These are phyloP conservation scores for Temnothorax nylanderi DNA, from an alignment of 1,140 invertebrate genomes.

Conservation along the genomic window DNA sequence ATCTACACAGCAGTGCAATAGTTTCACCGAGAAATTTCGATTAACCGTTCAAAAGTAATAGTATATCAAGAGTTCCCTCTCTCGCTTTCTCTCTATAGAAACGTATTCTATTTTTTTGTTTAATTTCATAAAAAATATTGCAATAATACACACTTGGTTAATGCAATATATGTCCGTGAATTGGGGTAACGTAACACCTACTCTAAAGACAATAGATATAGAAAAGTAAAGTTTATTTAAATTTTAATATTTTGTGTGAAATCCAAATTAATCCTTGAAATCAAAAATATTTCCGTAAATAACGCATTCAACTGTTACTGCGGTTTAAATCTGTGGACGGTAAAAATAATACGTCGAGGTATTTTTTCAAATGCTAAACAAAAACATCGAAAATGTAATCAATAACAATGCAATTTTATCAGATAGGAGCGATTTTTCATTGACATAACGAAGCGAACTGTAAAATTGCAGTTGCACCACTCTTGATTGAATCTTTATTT, in stretches of 20 bases:
- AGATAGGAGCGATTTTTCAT: conserved; percentile 17
- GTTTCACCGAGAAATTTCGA: conserved; percentile 12
- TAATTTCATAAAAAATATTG: neutral
- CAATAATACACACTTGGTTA: neutral
- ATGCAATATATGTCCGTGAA: neutral
- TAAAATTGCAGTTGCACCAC: conserved; percentile 26
- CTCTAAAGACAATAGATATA: conserved; percentile 8
- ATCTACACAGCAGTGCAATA: neutral
- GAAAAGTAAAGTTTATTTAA: neutral
- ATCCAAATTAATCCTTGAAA: conserved; percentile 21
- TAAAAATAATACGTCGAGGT: conserved; percentile 23
- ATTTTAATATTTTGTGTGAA: conserved; percentile 9
- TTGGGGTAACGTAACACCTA: neutral
- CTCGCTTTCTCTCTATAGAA: neutral
- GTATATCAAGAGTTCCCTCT: neutral
- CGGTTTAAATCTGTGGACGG: conserved; percentile 29
- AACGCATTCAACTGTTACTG: conserved; percentile 31
- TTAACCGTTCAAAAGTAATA: neutral
- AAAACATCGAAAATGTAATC: conserved; percentile 41
- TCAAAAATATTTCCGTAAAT: conserved; percentile 27
- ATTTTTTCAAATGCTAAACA: conserved; percentile 28
- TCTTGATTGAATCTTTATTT: conserved; percentile 36
- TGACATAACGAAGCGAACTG: conserved; percentile 33
- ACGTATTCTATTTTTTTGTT: neutral
- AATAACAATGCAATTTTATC: conserved; percentile 49